A percentile compares a stretch with the other conserved stretches of the same genome.
phyloP scores from a whole-genome alignment of 1,140 invertebrate genomes.

The Drosophila tani region DNA sequence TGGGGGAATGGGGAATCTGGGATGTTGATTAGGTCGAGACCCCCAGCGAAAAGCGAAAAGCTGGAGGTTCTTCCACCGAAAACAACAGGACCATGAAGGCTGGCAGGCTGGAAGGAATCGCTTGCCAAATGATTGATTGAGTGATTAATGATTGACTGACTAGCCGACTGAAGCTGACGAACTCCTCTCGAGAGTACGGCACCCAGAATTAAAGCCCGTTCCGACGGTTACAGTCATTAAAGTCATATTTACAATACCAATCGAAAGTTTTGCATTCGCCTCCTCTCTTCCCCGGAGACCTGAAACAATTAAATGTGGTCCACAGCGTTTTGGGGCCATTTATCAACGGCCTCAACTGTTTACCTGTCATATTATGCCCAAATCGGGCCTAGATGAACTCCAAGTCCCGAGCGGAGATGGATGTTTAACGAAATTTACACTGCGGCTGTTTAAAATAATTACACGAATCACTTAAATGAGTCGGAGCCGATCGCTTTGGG shows the following conservation, averaged over 20 bases:
- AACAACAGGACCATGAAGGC: conserved; percentile 58
- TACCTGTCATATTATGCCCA: conserved; percentile 84
- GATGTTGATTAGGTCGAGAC: conserved; percentile 62
- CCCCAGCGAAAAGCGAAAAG: conserved; percentile 43
- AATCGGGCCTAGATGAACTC: conserved; percentile 58
- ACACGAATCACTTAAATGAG: conserved; percentile 79
- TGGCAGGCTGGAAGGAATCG: conserved; percentile 44
- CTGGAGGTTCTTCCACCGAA: conserved; percentile 37
- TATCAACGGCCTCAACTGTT: conserved; percentile 79
- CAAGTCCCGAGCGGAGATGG: conserved; percentile 46
- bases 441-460: conserved; percentile 82
- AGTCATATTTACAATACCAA: conserved; percentile 56
- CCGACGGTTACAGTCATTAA: conserved; percentile 66
- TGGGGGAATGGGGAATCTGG: conserved; percentile 22
- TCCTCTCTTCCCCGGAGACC: conserved; percentile 17
- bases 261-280: conserved; percentile 56
- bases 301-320: conserved; percentile 75
- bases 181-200: conserved; percentile 26
- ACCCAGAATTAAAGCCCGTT: conserved; percentile 64
- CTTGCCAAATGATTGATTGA: conserved; percentile 77
- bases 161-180: conserved; percentile 17
- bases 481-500: conserved; percentile 47
- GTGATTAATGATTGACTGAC: conserved; percentile 79
- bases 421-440: conserved; percentile 83
- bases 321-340: conserved; percentile 67